Evolutionary conservation across 64 coral and sea anemone genomes (phyloP).

Genomic region (Montipora efflorescens): DNA sequence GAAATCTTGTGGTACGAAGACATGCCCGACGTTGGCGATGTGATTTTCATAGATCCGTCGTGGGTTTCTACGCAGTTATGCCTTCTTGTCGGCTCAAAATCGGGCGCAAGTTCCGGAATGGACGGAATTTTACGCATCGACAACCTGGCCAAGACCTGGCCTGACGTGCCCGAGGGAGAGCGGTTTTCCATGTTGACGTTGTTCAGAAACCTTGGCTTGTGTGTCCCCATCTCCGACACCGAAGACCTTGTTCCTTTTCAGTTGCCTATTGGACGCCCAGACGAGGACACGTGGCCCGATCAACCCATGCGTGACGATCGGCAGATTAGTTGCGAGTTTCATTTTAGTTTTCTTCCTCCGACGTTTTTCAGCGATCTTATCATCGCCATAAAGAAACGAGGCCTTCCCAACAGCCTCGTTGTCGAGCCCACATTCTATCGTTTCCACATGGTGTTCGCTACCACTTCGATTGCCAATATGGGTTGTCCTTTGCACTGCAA

Average conservation of each 20-base stretch:
- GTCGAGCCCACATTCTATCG: slow-evolving; percentile 74
- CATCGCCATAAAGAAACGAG: slow-evolving; percentile 43
- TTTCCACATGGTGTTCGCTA: slow-evolving; percentile 80
- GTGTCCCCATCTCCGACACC: slow-evolving; percentile 73
- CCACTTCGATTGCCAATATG: slow-evolving; percentile 54
- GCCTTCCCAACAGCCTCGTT: slow-evolving; percentile 2
- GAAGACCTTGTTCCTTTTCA: slow-evolving; percentile 80
- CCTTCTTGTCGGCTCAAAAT: slow-evolving; percentile 51
- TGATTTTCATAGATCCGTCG: slow-evolving; percentile 82
- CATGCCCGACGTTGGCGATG: slow-evolving; percentile 73
- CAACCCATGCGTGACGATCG: slow-evolving; percentile 50
- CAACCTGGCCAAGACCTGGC: slow-evolving; percentile 81
- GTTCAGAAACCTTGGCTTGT: slow-evolving; percentile 74
- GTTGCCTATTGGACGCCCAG: slow-evolving; percentile 66
- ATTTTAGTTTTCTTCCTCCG: slow-evolving; percentile 86
- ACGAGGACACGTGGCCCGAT: slow-evolving; percentile 66
- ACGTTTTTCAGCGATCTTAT: slow-evolving; percentile 89
- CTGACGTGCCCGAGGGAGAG: slow-evolving; percentile 46
- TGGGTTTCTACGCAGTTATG: slow-evolving; percentile 82
- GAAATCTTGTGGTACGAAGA: slow-evolving; percentile 95
- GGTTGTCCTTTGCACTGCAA: slow-evolving; percentile 44
- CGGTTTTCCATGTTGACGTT: slow-evolving; percentile 64
- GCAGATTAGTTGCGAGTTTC: slow-evolving; percentile 78
- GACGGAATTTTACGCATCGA: slow-evolving; percentile 73
- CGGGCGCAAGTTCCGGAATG: slow-evolving; percentile 55